Evolutionary conservation across 2,888 invertebrate genomes (phyloP).

Genomic region (Cheilosia vernalis): DNA sequence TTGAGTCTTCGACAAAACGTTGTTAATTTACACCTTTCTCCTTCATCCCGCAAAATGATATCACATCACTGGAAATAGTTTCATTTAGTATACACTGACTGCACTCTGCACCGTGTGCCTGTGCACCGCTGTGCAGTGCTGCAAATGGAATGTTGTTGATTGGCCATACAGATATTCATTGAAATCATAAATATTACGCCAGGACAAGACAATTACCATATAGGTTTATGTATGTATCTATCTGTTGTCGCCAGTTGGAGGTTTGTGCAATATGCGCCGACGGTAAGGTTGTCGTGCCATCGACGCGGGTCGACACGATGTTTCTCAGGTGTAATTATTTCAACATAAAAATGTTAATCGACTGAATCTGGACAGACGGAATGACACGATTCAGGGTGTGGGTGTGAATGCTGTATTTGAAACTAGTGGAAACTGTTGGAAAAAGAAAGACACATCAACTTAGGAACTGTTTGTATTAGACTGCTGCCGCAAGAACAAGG

Average conservation of each 20-base stretch:
- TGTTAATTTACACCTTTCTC: slow-evolving; percentile 33
- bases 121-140: slow-evolving; percentile 15
- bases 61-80: slow-evolving; percentile 41
- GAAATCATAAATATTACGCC: slow-evolving; percentile 67
- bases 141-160: slow-evolving; percentile 62
- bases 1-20: slow-evolving; percentile 70
- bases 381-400: slow-evolving; percentile 74
- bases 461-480: slow-evolving; percentile 36
- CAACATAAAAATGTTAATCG: slow-evolving; percentile 75
- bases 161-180: slow-evolving; percentile 49
- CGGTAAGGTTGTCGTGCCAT: slow-evolving; percentile 34
- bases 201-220: slow-evolving; percentile 68
- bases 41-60: slow-evolving; percentile 47
- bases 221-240: slow-evolving; percentile 18
- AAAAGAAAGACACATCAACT: slow-evolving; percentile 22
- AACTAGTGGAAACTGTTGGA: slow-evolving; percentile 63
- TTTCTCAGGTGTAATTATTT: slow-evolving; percentile 74
- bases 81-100: neutral
- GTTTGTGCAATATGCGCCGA: slow-evolving; percentile 64
- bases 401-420: slow-evolving; percentile 71
- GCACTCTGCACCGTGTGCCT: too few species aligned
- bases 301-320: slow-evolving; percentile 64
- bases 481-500: slow-evolving; percentile 48
- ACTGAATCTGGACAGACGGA: slow-evolving; percentile 71
- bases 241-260: slow-evolving; percentile 39